Base-by-base conservation (phyloP, 1,140 invertebrate genomes). In the Nephila pilipes region DNA sequence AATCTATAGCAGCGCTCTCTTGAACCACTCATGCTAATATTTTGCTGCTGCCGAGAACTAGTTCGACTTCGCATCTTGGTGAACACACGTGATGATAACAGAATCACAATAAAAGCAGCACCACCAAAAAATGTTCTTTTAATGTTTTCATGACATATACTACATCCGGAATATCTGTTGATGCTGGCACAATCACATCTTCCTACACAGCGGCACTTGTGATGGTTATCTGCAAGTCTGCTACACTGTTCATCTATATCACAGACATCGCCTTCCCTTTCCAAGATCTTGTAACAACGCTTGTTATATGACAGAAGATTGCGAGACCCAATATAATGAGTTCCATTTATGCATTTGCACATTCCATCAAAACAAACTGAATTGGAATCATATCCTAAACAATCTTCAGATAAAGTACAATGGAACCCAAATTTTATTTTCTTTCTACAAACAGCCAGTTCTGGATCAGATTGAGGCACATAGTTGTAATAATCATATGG, bases 191-290 rank as follows among this genome's bases (percentile, higher is more conserved):
- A 93, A 58, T 93, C 92, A 69, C 92, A 93, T 6, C 85, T 80
- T 10, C 92, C 92, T 55, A 93, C 58, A 55, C 92, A 93, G 18
- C 92, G 92, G 16, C 92, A 93, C 22, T 93, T 93, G 54, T 93
- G 92, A 54, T 88, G 87, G 32, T 93, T 93, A 38, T 93, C 92
- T 25, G 92, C 92, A 25, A 93, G 46, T 10, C 92, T 25, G 63
- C 92, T 93, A n/a, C 92, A 93, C 58, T 93, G 92, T 69, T 93
- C 92, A 69, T 93, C 92, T n/a, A 93, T 93, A 58, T 93, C 92
- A 89, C 92, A 93, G 12, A 88, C 18, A 57, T 93, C 92, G 25
- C 92, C 92, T 83, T 93, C 85, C 83, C 58, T 88, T 65, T 93
- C 92, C 25, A 93, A 65, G 22, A 93, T 93, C 32, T 93, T 93